These are phyloP conservation scores for Tribolium castaneum DNA, from an alignment of 1,140 invertebrate species.

Conservation along the genomic window DNA sequence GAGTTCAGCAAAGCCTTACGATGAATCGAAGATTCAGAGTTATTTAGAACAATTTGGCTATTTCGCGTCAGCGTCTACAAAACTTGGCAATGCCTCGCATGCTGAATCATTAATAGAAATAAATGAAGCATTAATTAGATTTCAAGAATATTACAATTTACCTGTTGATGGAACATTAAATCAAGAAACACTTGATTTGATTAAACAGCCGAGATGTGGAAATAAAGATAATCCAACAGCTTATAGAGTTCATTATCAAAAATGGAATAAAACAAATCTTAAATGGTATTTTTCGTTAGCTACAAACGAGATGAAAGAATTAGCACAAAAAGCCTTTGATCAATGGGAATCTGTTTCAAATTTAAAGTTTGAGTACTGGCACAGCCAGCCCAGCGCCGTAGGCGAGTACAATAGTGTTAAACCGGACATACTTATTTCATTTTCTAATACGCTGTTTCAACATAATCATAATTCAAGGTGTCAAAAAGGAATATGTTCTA, in stretches of 20 bases:
- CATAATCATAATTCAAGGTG: no score
- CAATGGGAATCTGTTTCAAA: background rate
- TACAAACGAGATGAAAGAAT: background rate
- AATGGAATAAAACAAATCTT: background rate
- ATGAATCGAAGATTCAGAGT: no score
- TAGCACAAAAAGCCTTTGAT: no score
- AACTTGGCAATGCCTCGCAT: no score
- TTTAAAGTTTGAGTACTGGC: constrained; percentile 43
- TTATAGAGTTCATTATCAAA: no score
- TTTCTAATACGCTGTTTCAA: constrained; percentile 9
- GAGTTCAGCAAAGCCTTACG: no score
- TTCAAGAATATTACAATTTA: constrained; percentile 31
- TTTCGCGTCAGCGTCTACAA: constrained; percentile 32
- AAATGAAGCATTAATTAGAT: constrained; percentile 4
- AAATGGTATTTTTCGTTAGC: background rate
- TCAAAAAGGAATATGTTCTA: no score
- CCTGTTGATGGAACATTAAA: constrained; percentile 30
- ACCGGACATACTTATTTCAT: background rate
- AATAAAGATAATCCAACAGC: no score
- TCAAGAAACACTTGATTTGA: constrained; percentile 6
- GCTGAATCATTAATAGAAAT: no score
- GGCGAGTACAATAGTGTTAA: constrained; percentile 17
- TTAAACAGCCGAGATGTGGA: background rate
- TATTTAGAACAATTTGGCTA: constrained; percentile 39
- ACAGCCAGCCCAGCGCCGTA: no score